Evolutionary conservation across 2,113 vertebrate genomes (phyloP), one percentile per base, ranked within the genome.

Genomic region (Cercopithecus mona): DNA sequence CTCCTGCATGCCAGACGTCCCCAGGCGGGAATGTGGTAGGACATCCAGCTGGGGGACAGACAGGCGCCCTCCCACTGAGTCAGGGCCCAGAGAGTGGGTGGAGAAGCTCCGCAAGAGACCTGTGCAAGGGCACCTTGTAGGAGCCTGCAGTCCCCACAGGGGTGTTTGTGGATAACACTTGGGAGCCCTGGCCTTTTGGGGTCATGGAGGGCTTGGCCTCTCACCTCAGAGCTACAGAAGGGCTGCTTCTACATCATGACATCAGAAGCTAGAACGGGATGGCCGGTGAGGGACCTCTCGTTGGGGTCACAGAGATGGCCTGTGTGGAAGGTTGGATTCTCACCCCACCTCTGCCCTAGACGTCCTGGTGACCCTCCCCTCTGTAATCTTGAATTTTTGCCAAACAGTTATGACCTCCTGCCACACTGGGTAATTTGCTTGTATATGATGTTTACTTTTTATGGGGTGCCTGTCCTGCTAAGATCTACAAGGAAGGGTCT

Each of bases 371-470:
- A 43, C 72, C 48, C 12, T 27, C 27, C 0, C 48, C 18, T 75
- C 8, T 7, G 2, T 1, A 6, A 5, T 30, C 40, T 48, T 22
- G 4, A 1, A 2, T 4, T 38, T 38, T 12, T 12, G 22, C 0
- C 4, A n/a, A 94, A 52, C 7, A 6, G 40, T 52, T 73, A 17
- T 38, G 10, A n/a, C 25, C 17, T 83, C 43, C 48, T 4, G 6
- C n/a, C 38, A 1, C 1, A 1, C 50, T 1, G 17, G 11, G 22
- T 38, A 2, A 12, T 43, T 38, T 3, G 4, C 79, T 17, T 12
- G 8, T 48, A 32, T 22, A 18, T 27, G 17, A 0, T 10, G 32
- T 13, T 43, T 13, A 3, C 9, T 17, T 48, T 68, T 83, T 40
- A 2, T 10, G 0, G 2, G 0, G 25, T 0, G 23, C 38, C 45